These are phyloP conservation scores for Hirudinaria manillensis DNA, from an alignment of 2,888 invertebrate species.

Conservation along the genomic window DNA sequence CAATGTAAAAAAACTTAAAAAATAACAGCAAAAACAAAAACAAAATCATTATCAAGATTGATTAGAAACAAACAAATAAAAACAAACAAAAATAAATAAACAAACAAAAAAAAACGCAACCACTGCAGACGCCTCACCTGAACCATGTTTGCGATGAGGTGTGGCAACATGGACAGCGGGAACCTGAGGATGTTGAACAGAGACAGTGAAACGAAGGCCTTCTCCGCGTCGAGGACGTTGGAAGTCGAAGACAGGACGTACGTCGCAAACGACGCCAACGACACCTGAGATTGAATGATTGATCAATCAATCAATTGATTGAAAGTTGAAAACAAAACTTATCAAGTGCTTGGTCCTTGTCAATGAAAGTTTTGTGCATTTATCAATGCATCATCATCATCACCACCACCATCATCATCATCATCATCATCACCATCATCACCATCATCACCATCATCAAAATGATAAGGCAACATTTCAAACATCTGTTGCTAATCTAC, in stretches of 20 bases:
- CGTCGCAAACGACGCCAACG: conserved; percentile 75
- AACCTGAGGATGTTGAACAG: conserved; percentile 80
- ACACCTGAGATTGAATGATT: conserved; percentile 59
- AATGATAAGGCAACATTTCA: too few species aligned
- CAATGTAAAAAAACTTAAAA: not conserved
- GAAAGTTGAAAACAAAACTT: too few species aligned
- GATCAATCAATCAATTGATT: not conserved
- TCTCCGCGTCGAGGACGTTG: conserved; percentile 71
- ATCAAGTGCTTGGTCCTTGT: too few species aligned
- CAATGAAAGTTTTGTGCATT: not conserved
- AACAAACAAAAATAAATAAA: not conserved
- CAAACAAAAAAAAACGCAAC: not conserved
- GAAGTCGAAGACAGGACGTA: conserved; percentile 63
- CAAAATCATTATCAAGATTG: not conserved
- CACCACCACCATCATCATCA: not conserved
- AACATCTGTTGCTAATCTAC: too few species aligned
- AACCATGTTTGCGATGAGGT: conserved; percentile 58
- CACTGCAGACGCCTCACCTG: conserved; percentile 31
- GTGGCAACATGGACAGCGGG: conserved; percentile 70
- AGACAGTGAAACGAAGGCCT: conserved; percentile 78
- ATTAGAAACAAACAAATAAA: not conserved
- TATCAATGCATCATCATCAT: not conserved
- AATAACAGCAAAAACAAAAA: not conserved
- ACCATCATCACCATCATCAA: too few species aligned
- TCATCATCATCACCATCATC: not conserved